These are phyloP conservation scores for Corapipo altera DNA, from an alignment of 2,113 vertebrate species.

Conservation along the genomic window DNA sequence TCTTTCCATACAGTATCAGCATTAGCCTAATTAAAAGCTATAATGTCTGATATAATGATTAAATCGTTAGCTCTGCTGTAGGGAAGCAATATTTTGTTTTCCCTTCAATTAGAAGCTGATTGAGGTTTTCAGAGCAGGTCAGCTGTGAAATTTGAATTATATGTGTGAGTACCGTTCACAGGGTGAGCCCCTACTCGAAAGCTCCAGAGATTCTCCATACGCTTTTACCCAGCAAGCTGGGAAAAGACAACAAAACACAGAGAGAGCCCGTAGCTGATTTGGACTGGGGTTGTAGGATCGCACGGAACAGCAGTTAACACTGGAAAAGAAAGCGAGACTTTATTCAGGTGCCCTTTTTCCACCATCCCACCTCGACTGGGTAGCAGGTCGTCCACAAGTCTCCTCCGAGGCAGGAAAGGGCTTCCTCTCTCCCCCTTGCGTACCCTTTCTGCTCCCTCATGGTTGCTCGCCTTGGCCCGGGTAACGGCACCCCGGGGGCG, in stretches of 20 bases:
- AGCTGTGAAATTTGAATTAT: conserved; percentile 99
- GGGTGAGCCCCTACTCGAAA: conserved; percentile 81
- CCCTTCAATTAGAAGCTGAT: conserved; percentile 98
- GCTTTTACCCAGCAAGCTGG: conserved; percentile 69
- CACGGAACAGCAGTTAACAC: background rate
- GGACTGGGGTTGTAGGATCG: background rate
- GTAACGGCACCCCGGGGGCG: background rate
- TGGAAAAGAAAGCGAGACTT: background rate
- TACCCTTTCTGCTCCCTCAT: background rate
- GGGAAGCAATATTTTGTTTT: conserved; percentile 96
- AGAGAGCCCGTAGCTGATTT: background rate
- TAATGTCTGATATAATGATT: conserved; percentile 95
- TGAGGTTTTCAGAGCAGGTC: conserved; percentile 98
- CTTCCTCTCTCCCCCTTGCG: background rate
- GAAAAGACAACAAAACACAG: conserved; percentile 45
- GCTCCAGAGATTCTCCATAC: conserved; percentile 77
- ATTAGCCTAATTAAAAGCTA: conserved; percentile 96
- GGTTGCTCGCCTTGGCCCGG: background rate
- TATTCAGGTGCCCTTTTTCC: background rate
- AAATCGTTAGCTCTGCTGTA: conserved; percentile 97
- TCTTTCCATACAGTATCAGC: conserved; percentile 88
- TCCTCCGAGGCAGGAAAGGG: background rate
- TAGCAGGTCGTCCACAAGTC: background rate
- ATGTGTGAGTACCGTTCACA: conserved; percentile 87
- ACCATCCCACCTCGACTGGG: background rate